Evolutionary conservation across 2,888 invertebrate genomes (phyloP), one percentile per base, ranked within the genome.

Genomic region (Byasa hedistus): DNA sequence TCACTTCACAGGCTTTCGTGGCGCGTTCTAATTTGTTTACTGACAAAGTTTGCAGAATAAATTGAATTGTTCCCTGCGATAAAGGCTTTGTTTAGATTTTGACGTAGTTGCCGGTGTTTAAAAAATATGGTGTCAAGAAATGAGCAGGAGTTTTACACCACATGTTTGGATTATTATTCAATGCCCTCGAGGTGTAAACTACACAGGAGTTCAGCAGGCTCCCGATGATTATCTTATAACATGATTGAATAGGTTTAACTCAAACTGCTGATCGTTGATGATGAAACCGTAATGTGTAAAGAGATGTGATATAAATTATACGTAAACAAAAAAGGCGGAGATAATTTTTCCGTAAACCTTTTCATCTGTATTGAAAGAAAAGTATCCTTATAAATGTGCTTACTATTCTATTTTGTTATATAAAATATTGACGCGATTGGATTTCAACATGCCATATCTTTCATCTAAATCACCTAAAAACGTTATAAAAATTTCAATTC

Each of bases 41-140:
- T 21, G 44, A 51, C 66, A 57, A 66, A 61, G 57, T 66, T 66
- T 58, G 36, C 54, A 5, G 66, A 44, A 62, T 44, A 62, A 62
- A 62, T 62, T 66, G 52, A 62, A 62, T 62, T 66, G 57, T 66
- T 57, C 27, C 44, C 22, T 10, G 57, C n/a, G 54, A 58, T 58
- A 55, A 62, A 62, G 62, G 39, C 24, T 54, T 61, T 44, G 36
- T 66, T 66, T 61, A 51, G 61, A 66, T 57, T 61, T 61, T 52
- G 52, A 52, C 21, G 39, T 1, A 10, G 48, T n/a, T n/a, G 22
- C n/a, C 27, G 21, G 17, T 23, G 10, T 17, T 59, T 51, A 27
- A 36, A 57, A 32, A n/a, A 27, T 24, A 48, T 22, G n/a, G 24
- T n/a, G 19, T n/a, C 5, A 5, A 19, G n/a, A 48, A n/a, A 48